phyloP scores from a whole-genome alignment of 1,140 invertebrate species.

The Temnothorax nylanderi region DNA sequence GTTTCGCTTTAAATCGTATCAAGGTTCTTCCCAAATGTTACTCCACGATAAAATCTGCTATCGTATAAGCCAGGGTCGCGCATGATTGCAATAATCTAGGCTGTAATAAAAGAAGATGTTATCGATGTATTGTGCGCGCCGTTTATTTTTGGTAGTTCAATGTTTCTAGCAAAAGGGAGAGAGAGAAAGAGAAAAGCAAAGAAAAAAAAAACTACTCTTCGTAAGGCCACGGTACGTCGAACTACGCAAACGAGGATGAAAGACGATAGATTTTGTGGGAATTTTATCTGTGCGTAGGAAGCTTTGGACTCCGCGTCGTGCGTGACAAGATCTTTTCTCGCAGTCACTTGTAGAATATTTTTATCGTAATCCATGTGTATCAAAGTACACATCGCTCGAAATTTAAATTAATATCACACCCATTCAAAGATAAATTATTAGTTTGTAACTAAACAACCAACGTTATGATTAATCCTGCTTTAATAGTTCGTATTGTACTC shows the following conservation, averaged over 20 bases:
- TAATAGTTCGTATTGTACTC: not conserved
- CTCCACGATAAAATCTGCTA: conserved; percentile 35
- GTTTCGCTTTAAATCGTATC: conserved; percentile 5
- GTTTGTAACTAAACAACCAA: not conserved
- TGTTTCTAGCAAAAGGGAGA: not conserved
- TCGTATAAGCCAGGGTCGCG: conserved; percentile 8
- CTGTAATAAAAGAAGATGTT: conserved; percentile 46
- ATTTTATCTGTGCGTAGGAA: not conserved
- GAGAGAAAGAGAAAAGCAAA: not conserved
- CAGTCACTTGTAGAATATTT: not conserved
- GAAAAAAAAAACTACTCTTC: not conserved
- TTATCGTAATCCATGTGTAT: not conserved
- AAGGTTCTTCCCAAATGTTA: conserved; percentile 26
- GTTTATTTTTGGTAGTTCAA: conserved; percentile 20
- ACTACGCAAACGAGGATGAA: conserved; percentile 23
- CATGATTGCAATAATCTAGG: conserved; percentile 37
- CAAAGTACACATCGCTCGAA: not conserved
- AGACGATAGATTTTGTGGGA: not conserved
- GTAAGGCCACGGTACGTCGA: not conserved
- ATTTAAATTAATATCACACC: not conserved
- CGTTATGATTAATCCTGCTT: not conserved
- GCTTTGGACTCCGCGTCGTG: not conserved
- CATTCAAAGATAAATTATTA: not conserved
- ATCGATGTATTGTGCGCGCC: not conserved
- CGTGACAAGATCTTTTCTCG: not conserved